These are phyloP conservation scores for Crematogaster levior DNA, from an alignment of 2,888 invertebrate species.

Conservation along the genomic window DNA sequence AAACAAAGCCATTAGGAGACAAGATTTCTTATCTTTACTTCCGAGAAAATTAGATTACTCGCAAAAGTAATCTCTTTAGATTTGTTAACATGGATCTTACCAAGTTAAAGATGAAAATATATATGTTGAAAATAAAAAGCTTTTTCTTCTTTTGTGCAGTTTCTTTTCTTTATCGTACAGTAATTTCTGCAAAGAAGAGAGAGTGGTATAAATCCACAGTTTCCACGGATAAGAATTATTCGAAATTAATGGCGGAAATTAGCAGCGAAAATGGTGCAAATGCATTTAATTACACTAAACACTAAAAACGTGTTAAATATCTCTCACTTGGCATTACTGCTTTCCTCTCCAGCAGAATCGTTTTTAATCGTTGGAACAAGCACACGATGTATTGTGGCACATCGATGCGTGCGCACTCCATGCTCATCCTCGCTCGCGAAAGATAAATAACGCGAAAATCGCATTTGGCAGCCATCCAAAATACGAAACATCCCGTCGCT, in stretches of 20 bases:
- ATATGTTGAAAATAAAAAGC: background rate
- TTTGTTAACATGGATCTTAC: background rate
- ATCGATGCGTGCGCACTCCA: conserved; percentile 1
- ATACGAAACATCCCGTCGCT: conserved; percentile 17
- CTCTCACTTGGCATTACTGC: conserved; percentile 23
- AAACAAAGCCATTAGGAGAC: background rate
- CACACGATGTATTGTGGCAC: conserved; percentile 7
- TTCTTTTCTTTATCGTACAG: background rate
- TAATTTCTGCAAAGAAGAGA: conserved; percentile 6
- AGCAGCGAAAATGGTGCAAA: conserved; percentile 23
- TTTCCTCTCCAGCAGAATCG: conserved; percentile 22
- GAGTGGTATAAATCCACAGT: background rate
- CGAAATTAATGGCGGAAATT: conserved; percentile 40
- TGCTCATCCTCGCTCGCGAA: conserved; percentile 1
- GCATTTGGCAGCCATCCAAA: conserved; percentile 42
- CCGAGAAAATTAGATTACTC: conserved; percentile 30
- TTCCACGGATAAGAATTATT: conserved; percentile 24
- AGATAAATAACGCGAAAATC: conserved; percentile 57
- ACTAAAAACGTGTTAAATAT: conserved; percentile 39
- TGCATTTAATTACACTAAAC: conserved; percentile 41
- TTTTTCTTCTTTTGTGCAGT: background rate
- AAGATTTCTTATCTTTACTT: conserved; percentile 24
- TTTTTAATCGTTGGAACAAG: conserved; percentile 48
- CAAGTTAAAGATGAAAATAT: conserved; percentile 6
- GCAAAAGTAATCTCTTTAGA: conserved; percentile 2